These are phyloP conservation scores for Hemichromis elongatus DNA, from an alignment of 2,113 vertebrate species.

Conservation along the genomic window DNA sequence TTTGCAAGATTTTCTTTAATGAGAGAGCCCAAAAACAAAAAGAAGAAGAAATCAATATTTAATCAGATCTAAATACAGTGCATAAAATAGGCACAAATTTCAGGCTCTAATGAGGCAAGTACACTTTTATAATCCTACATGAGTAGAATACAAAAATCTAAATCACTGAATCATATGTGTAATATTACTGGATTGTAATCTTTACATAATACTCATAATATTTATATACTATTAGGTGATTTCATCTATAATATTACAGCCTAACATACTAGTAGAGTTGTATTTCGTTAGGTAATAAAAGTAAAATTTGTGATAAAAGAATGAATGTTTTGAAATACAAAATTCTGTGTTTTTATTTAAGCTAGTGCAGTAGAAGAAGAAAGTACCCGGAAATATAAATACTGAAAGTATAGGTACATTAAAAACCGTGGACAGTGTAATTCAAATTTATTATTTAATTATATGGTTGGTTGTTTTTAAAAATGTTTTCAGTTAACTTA, in stretches of 20 bases:
- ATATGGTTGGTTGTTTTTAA: not conserved
- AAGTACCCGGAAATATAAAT: not conserved
- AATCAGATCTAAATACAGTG: not conserved
- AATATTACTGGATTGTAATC: not conserved
- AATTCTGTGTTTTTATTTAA: not conserved
- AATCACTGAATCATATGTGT: not conserved
- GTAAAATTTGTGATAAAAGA: not conserved
- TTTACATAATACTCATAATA: not conserved
- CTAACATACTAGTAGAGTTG: not conserved
- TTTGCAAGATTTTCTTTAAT: not conserved
- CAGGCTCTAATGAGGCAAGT: not conserved
- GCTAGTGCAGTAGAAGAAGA: not conserved
- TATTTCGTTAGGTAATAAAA: not conserved
- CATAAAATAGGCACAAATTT: not conserved
- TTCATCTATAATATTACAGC: not conserved
- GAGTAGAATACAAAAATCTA: not conserved
- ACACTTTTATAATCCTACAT: not conserved
- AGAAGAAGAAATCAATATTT: fast-evolving
- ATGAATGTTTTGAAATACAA: not conserved
- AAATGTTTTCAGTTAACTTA: not conserved
- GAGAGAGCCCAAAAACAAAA: not conserved
- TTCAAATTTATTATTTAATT: not conserved
- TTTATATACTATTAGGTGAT: not conserved
- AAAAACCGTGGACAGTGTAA: not conserved
- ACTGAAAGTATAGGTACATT: not conserved